Base-by-base conservation (phyloP, 35 echinoderm and acorn worm species). In the Strongylocentrotus purpuratus region DNA sequence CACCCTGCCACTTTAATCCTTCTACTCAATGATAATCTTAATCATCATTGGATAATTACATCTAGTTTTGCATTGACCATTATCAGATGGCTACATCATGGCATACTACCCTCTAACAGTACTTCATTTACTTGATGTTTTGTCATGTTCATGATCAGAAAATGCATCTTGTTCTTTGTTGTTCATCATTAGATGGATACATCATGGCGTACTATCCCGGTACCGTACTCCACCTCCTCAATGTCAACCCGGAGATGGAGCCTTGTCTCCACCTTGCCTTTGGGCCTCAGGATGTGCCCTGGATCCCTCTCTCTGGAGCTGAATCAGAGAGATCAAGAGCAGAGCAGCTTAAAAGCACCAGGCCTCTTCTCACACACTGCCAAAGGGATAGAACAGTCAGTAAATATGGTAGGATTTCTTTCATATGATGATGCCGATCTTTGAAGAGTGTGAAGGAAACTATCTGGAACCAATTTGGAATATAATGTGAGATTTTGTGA, bases 251-350 rank as follows among this genome's bases (percentile, higher is more conserved):
- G 0, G 96, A 97, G 46, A 70, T 97, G 31, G 94, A 95, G 45
- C 96, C 96, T 0, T 97, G 96, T 61, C 92, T 95, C 32, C 96
- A 97, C 61, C 52, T 97, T 18, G 94, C 95, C 58, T 88, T 97
- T 10, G 86, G 85, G 11, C 47, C 45, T n/a, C 65, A 92, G 45
- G 95, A 95, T 41, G 91, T 97, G 18, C 94, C 96, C 5, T 85
- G 33, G 18, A 94, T 52, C 41, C 96, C 96, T n/a, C 52, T 94
- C 18, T 52, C 87, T 32, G 94, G 88, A 45, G 87, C n/a, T 33
- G 46, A 87, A 4, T 12, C 22, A 45, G 47, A 46, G n/a, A 52
- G 55, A 25, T 60, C 52, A 52, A 95, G 33, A 52, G 12, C 52
- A 52, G 86, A 90, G 47, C 45, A 92, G 48, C 95, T 52, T 11